phyloP scores from a whole-genome alignment of 2,113 vertebrate species.

The Charadrius vociferus region DNA sequence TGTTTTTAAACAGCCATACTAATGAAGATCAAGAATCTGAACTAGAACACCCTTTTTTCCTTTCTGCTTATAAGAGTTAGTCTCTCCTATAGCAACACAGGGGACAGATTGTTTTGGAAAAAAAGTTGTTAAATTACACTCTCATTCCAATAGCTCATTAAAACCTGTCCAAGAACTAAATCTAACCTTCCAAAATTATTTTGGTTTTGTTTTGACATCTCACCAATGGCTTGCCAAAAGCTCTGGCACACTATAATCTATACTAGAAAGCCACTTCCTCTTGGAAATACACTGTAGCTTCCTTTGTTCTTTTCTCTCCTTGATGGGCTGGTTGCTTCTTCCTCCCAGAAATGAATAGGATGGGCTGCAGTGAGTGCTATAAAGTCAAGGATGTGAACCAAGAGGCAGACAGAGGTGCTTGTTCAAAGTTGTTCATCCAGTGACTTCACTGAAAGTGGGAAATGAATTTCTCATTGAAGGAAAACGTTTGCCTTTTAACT shows the following conservation, averaged over 20 bases:
- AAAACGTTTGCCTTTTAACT: conserved; percentile 23
- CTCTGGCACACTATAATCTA: neutral
- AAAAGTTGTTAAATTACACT: neutral
- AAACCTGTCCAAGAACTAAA: neutral
- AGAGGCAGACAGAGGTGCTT: neutral
- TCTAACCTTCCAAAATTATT: neutral
- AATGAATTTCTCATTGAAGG: neutral
- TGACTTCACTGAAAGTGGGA: neutral
- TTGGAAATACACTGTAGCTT: neutral
- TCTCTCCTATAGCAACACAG: neutral
- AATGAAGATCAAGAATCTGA: neutral
- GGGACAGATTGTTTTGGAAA: neutral
- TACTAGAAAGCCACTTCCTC: neutral
- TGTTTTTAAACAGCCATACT: neutral
- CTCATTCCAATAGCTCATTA: neutral
- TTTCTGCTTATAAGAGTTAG: neutral
- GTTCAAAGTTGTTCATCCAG: neutral
- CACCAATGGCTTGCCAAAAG: neutral
- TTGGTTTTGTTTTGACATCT: neutral
- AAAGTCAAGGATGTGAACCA: neutral
- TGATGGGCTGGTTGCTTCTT: neutral
- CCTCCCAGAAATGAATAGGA: neutral
- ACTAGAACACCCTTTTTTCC: neutral
- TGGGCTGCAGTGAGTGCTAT: neutral
- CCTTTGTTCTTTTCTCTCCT: neutral